Evolutionary conservation across 1,140 invertebrate species (phyloP).

Genomic region (Aphis gossypii): DNA sequence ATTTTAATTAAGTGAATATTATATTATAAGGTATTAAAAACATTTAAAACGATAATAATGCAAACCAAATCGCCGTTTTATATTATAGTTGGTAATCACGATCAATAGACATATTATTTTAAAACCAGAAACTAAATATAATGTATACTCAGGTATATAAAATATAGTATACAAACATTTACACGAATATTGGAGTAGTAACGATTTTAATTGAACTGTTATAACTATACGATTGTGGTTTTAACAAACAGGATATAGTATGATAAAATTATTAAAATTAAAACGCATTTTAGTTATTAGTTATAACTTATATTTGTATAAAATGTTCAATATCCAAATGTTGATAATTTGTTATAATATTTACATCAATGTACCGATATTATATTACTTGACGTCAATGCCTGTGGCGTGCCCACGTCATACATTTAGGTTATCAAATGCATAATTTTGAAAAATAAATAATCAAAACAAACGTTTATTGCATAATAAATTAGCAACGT

Average conservation of each 20-base stretch:
- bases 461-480: neutral
- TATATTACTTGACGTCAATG: neutral
- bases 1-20: neutral
- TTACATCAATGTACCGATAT: neutral
- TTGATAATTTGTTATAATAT: neutral
- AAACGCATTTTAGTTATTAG: neutral
- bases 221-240: neutral
- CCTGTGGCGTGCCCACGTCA: neutral
- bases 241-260: neutral
- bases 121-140: neutral
- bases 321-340: neutral
- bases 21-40: slow-evolving; percentile 4
- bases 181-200: neutral
- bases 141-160: neutral
- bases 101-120: neutral
- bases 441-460: neutral
- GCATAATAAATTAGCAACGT: neutral
- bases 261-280: neutral
- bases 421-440: neutral
- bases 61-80: neutral
- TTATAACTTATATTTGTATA: neutral
- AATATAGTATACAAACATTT: neutral
- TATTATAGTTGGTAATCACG: neutral
- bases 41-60: neutral
- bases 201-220: neutral